Conservation (phyloP, 2,888 invertebrate species). For the Stratiomys singularior region DNA sequence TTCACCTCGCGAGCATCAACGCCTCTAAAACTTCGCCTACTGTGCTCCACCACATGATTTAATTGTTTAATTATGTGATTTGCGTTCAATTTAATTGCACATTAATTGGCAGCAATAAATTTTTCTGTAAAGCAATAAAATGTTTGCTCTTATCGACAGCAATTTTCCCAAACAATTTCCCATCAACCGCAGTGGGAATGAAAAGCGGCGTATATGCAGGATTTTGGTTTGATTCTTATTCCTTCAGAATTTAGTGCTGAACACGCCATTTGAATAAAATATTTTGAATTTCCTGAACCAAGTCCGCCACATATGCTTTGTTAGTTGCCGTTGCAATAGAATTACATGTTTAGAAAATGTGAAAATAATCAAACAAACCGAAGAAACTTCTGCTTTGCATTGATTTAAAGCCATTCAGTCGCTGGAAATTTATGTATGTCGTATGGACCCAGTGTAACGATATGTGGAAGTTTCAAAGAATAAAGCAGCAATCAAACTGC, state of each 20-base stretch:
- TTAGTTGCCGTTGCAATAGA: slow-evolving; percentile 12
- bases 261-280: not conserved
- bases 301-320: not conserved
- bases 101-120: slow-evolving; percentile 30
- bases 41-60: slow-evolving; percentile 26
- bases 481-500: slow-evolving; percentile 15
- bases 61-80: slow-evolving; percentile 41
- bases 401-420: not conserved
- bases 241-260: not conserved
- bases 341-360: slow-evolving; percentile 33
- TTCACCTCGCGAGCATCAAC: not conserved
- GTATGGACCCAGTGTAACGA: not conserved
- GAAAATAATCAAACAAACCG: not conserved
- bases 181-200: slow-evolving; percentile 4
- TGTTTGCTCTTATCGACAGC: not conserved
- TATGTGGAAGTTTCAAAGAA: slow-evolving; percentile 21
- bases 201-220: not conserved
- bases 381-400: not conserved
- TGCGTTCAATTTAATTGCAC: slow-evolving; percentile 36
- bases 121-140: slow-evolving; percentile 21
- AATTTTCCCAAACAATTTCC: slow-evolving; percentile 33
- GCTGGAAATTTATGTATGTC: not conserved
- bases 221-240: too few species aligned
- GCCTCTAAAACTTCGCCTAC: not conserved
- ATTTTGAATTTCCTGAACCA: not conserved